Evolutionary conservation across 2,797 vertebrate genomes (phyloP).

Genomic region (Danio albolineatus): DNA sequence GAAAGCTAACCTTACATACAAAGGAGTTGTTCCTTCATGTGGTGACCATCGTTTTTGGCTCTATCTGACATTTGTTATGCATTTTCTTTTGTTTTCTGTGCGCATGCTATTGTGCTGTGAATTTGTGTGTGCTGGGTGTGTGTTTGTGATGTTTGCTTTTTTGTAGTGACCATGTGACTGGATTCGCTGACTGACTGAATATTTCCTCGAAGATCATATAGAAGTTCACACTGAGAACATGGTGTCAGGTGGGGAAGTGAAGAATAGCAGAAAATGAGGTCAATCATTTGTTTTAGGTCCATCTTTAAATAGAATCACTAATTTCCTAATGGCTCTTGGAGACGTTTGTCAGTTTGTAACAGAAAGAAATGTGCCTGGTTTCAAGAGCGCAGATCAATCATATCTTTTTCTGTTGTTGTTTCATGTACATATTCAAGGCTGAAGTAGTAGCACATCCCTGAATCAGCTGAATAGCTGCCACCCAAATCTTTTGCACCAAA

Average conservation of each 20-base stretch:
- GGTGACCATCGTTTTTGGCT: constrained; percentile 39
- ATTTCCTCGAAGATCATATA: constrained; percentile 73
- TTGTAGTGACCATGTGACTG: constrained; percentile 43
- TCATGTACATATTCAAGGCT: neutral
- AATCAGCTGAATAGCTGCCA: neutral
- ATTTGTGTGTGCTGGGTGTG: constrained; percentile 40
- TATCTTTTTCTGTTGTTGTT: constrained; percentile 14
- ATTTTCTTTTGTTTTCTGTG: constrained; percentile 49
- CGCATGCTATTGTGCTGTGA: constrained; percentile 44
- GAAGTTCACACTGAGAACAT: constrained; percentile 52
- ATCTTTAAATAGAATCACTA: constrained; percentile 59
- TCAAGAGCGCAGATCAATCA: neutral
- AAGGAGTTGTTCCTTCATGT: constrained; percentile 6
- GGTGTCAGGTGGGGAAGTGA: constrained; percentile 9
- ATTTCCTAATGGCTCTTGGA: constrained; percentile 49
- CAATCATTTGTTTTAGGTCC: constrained; percentile 23
- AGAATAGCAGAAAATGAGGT: constrained; percentile 23
- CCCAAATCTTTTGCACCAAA: constrained; percentile 8
- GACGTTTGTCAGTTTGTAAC: neutral
- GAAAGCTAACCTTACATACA: neutral
- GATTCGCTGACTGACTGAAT: constrained; percentile 49
- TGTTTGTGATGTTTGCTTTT: constrained; percentile 22
- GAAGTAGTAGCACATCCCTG: neutral
- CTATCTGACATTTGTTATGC: neutral
- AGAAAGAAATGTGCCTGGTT: neutral